Evolutionary conservation across 2,113 vertebrate genomes (phyloP).

Genomic region (western clawed frog (Xenopus tropicalis)): UCB_Xtro_10.0 CM004443.2:157929501-157930000

Average conservation of each 20-base stretch:
- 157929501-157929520: no score
- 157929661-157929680: slow-evolving; percentile 7
- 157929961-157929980: no score
- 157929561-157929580: background rate
- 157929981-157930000: no score
- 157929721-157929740: slow-evolving; percentile 18
- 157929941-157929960: no score
- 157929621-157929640: background rate
- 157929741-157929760: slow-evolving; percentile 51
- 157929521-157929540: no score
- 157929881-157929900: no score
- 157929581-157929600: background rate
- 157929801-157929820: slow-evolving; percentile 47
- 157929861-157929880: no score
- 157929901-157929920: no score
- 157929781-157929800: slow-evolving; percentile 19
- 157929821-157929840: background rate
- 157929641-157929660: slow-evolving; percentile 14
- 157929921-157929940: no score
- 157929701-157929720: slow-evolving; percentile 17
- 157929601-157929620: background rate
- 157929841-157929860: no score
- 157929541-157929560: no score
- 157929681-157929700: slow-evolving; percentile 24
- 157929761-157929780: slow-evolving; percentile 44